Percentiles rank a stretch among this genome's conserved stretches.
Evolutionary conservation across 2,888 invertebrate genomes (phyloP).

Genomic region (Drosophila paramelanica): DNA sequence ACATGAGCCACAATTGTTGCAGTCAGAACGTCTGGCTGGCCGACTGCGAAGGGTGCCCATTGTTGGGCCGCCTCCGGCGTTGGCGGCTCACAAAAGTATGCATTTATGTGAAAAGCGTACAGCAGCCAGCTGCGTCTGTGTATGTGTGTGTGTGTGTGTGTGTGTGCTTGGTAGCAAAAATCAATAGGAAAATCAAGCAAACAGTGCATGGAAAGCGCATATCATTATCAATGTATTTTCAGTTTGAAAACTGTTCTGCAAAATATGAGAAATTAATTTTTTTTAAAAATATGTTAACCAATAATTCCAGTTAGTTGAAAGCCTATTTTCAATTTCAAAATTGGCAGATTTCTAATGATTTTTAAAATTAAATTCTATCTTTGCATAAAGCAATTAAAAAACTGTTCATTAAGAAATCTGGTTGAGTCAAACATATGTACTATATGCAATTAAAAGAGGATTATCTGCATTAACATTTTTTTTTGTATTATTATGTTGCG

Average conservation of each 20-base stretch:
- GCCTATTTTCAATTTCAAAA: too few species aligned
- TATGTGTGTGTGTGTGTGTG: not conserved
- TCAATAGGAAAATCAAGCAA: conserved; percentile 49
- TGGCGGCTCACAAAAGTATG: conserved; percentile 60
- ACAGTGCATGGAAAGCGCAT: conserved; percentile 30
- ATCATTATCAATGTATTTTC: conserved; percentile 36
- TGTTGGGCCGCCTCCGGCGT: conserved; percentile 37
- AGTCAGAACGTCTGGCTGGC: conserved; percentile 1
- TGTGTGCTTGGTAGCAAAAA: conserved; percentile 19
- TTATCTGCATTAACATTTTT: too few species aligned
- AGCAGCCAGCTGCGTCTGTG: not conserved
- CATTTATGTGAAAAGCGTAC: conserved; percentile 41
- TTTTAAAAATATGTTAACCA: too few species aligned
- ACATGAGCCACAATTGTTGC: conserved; percentile 12
- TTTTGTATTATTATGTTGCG: too few species aligned
- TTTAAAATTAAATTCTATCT: too few species aligned
- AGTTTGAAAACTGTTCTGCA: not conserved
- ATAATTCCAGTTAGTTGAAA: too few species aligned
- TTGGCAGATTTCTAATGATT: too few species aligned
- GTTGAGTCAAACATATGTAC: too few species aligned
- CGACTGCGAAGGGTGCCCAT: conserved; percentile 12
- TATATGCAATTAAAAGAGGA: too few species aligned
- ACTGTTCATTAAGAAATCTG: too few species aligned
- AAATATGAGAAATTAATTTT: not conserved
- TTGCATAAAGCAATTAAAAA: too few species aligned